Conservation (phyloP, 2,888 invertebrate species). For the Caenorhabditis plicata region DNA sequence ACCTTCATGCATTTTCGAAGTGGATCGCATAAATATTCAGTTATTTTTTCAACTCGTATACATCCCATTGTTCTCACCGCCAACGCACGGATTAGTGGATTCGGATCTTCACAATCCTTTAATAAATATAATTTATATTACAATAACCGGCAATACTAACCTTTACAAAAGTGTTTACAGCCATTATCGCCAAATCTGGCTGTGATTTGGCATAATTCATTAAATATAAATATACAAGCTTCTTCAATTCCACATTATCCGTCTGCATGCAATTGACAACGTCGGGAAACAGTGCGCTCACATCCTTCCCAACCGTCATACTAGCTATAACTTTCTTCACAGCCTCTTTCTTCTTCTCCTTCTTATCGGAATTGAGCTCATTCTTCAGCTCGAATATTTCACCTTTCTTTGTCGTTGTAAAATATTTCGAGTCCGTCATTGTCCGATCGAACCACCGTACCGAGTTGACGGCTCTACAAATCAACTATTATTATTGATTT, state of each 20-base stretch:
- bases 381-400: conserved; percentile 99
- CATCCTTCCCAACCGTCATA: conserved; percentile 99
- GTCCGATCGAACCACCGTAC: conserved; percentile 3
- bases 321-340: conserved; percentile 99
- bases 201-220: conserved; percentile 99
- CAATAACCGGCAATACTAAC: conserved; percentile 69
- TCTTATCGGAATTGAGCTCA: conserved; percentile 97
- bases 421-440: conserved; percentile 99
- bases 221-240: conserved; percentile 93
- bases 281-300: conserved; percentile 92
- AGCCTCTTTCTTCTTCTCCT: conserved; percentile 98
- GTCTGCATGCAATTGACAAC: conserved; percentile 99
- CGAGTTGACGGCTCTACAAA: neutral
- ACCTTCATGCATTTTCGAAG: conserved; percentile 78
- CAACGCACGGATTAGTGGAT: conserved; percentile 94
- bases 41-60: conserved; percentile 98
- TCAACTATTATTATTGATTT: neutral
- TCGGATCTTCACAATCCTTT: conserved; percentile 98
- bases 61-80: conserved; percentile 99
- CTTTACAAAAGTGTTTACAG: conserved; percentile 99
- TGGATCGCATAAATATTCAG: conserved; percentile 97
- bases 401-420: conserved; percentile 97
- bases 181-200: conserved; percentile 99
- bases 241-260: conserved; percentile 96
- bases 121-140: too few relatives aligned